Base-by-base conservation (phyloP, 2,888 invertebrate genomes). In the Criorhina ranunculi region DNA sequence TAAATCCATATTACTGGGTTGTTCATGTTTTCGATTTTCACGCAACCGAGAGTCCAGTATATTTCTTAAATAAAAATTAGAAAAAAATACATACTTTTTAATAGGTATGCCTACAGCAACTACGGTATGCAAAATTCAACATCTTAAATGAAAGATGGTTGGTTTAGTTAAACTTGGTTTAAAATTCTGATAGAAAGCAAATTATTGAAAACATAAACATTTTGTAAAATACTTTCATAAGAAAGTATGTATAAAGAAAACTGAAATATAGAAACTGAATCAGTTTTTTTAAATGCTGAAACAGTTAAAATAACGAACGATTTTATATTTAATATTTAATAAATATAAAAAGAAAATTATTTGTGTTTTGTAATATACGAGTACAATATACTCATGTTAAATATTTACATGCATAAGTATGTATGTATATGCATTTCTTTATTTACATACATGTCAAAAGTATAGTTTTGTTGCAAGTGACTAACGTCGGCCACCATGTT, bases 301-400 rank as follows among this genome's bases (percentile, higher is more conserved):
- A 72, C 72, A 72, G 60, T 59, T 72, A 72, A 60, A 12, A 49
- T 15, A 33, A 64, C 35, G 44, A 64, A 73, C 62, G 73, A 73
- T 73, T 73, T 73, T 62, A 73, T 73, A 73, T 62, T 62, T 64
- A n/a, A n/a, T n/a, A n/a, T n/a, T n/a, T n/a, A n/a, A n/a, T n/a
- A n/a, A n/a, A 62, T 64, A 73, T 12, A 44, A 53, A 46, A 60
- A 31, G 33, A 73, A 17, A 33, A 17, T 44, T 19, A 37, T 35
- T 42, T 60, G 62, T 51, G 60, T 60, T 59, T 70, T 59, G 8
- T 59, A 70, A 70, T 57, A 29, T 37, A 49, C 31, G 17, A 72
- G 29, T 60, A 19, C 11, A 11, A 70, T 59, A 70, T 59, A 70
- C 11, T 24, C 4, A 24, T 24, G 24, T 24, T 24, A 33, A 49